phyloP scores from a whole-genome alignment of 2,888 invertebrate genomes.

The Esperia sulphurella region DNA sequence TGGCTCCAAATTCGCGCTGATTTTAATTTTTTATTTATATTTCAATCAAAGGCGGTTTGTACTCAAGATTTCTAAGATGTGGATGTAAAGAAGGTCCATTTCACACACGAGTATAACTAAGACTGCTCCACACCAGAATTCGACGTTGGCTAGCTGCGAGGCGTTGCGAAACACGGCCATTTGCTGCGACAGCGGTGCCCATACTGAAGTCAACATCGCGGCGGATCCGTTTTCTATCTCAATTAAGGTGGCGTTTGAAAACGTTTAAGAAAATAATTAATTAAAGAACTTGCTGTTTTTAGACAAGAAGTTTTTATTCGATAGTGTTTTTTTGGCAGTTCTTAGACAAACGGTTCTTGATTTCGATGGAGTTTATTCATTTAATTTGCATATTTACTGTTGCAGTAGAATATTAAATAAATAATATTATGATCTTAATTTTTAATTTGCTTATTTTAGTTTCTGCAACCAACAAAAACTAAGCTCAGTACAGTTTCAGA shows the following conservation, averaged over 20 bases:
- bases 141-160: slow-evolving; percentile 53
- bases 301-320: background rate
- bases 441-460: no score
- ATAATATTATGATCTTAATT: no score
- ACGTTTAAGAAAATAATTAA: background rate
- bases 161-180: slow-evolving; percentile 46
- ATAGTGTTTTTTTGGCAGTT: no score
- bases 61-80: slow-evolving; percentile 37
- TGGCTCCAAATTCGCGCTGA: slow-evolving; percentile 12
- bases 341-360: no score
- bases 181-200: slow-evolving; percentile 47
- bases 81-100: slow-evolving; percentile 70
- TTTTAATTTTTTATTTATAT: slow-evolving; percentile 5
- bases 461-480: no score
- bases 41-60: slow-evolving; percentile 16
- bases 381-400: no score
- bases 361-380: no score
- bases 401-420: no score
- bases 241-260: slow-evolving; percentile 13
- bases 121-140: slow-evolving; percentile 67
- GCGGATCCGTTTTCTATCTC: background rate
- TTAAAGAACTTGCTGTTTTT: no score
- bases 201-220: slow-evolving; percentile 56
- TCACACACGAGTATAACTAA: slow-evolving; percentile 68
- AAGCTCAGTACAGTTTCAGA: no score